These are phyloP conservation scores for Pocillopora damicornis DNA, from an alignment of 64 coral and sea anemone genomes.

Conservation along the genomic window DNA sequence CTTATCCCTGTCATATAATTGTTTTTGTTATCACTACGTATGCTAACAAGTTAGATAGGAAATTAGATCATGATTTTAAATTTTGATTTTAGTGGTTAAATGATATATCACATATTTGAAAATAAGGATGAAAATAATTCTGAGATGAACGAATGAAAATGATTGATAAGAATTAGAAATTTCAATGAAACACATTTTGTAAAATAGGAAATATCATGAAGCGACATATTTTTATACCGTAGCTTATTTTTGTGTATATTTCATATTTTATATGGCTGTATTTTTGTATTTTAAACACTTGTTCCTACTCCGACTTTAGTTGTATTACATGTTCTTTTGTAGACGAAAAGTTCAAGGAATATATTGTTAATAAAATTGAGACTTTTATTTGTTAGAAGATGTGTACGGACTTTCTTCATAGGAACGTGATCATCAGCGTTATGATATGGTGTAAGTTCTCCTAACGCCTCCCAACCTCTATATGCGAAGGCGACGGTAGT, in stretches of 20 bases:
- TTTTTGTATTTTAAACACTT: neutral
- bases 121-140: neutral
- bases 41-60: too few species aligned
- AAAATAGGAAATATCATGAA: conserved; percentile 13
- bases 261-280: neutral
- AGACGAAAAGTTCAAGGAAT: neutral
- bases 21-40: too few species aligned
- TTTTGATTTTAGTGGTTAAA: neutral
- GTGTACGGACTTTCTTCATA: neutral
- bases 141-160: neutral
- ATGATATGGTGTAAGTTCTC: too few species aligned
- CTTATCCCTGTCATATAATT: too few species aligned
- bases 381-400: neutral
- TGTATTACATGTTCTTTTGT: neutral
- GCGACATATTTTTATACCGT: conserved; percentile 17
- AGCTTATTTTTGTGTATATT: conserved; percentile 5
- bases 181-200: conserved; percentile 1
- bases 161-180: neutral
- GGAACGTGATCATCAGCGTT: neutral
- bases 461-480: too few species aligned
- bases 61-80: neutral
- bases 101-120: neutral
- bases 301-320: neutral
- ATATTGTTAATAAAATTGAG: conserved; percentile 35
- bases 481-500: too few species aligned